Base-by-base conservation (phyloP, 2,797 vertebrate genomes). In the Enteromius paludinosus region DNA sequence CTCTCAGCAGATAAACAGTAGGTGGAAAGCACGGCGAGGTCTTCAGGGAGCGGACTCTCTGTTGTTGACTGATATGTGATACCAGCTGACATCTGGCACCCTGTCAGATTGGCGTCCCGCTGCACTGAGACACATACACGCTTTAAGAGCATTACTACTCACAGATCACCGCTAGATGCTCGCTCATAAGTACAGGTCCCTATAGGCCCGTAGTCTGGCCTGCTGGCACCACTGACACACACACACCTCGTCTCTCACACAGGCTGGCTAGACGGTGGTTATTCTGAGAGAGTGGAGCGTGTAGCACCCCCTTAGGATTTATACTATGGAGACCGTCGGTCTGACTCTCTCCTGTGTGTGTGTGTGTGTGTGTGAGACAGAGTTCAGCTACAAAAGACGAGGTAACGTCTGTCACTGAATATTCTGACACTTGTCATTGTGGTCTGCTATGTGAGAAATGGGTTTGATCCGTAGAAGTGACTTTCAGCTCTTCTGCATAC, bases 61-160 rank as follows among this genome's bases (percentile, higher is more conserved):
- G 75, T 79, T 85, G 86, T 38, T 81, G 81, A 81, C 66, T 79
- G 86, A 85, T 87, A 89, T 72, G 56, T 80, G 81, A 89, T 64
- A 89, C 83, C 56, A 77, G 78, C 80, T 74, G 86, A 87, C 88
- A 89, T 87, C 83, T 87, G 86, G 83, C 85, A 71, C 76, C 64
- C 72, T 79, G 65, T 82, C 78, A 75, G 82, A 72, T 72, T n/a
- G 70, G 79, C 66, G 35, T 78, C 74, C 85, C 59, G 66, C 69
- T 81, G 80, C 76, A 59, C 62, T 61, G 41, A 28, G 73, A 78
- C 59, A 73, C 75, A 80, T 15, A 81, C 33, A 85, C 77, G 59
- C 59, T 33, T 73, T 23, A 65, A 79, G 25, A 79, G 70, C 61
- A 10, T 65, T 54, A 52, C 82, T n/a, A 38, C 66, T 83, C 59